Conservation (phyloP, 2,888 invertebrate genomes). For the Lomographa bimaculata region DNA sequence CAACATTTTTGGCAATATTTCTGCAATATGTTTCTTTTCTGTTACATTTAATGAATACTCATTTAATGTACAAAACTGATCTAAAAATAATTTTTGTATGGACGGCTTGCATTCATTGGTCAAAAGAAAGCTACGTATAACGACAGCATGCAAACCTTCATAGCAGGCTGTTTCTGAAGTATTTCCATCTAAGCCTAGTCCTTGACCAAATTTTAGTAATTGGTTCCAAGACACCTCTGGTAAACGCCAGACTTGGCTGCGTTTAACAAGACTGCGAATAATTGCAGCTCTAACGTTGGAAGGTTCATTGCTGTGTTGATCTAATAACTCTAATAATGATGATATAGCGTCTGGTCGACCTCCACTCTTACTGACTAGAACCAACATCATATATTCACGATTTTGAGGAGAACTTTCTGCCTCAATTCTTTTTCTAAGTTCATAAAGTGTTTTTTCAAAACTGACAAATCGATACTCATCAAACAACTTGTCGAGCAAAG, state of each 20-base stretch:
- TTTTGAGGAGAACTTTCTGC: constrained; percentile 49
- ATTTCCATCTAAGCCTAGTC: constrained; percentile 58
- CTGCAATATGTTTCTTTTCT: constrained; percentile 42
- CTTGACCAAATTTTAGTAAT: constrained; percentile 50
- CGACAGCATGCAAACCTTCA: constrained; percentile 61
- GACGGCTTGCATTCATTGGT: constrained; percentile 28
- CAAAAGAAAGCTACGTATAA: constrained; percentile 50
- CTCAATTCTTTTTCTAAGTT: constrained; percentile 48
- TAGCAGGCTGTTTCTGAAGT: constrained; percentile 44
- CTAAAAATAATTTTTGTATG: constrained; percentile 43
- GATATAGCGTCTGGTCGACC: constrained; percentile 47
- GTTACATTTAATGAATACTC: constrained; percentile 46
- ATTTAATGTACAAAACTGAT: constrained; percentile 46
- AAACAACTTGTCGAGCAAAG: constrained; percentile 53
- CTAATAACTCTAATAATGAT: constrained; percentile 46
- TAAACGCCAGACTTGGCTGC: constrained; percentile 59
- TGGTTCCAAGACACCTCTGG: constrained; percentile 49
- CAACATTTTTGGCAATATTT: constrained; percentile 39
- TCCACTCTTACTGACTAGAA: constrained; percentile 65
- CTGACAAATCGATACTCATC: constrained; percentile 55
- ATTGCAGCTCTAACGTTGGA: constrained; percentile 55
- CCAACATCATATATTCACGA: constrained; percentile 59
- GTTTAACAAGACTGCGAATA: constrained; percentile 60
- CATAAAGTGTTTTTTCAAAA: constrained; percentile 52
- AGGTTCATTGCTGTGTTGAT: constrained; percentile 55